Base-by-base conservation (phyloP, 2,797 vertebrate genomes). In the Limosa lapponica region DNA sequence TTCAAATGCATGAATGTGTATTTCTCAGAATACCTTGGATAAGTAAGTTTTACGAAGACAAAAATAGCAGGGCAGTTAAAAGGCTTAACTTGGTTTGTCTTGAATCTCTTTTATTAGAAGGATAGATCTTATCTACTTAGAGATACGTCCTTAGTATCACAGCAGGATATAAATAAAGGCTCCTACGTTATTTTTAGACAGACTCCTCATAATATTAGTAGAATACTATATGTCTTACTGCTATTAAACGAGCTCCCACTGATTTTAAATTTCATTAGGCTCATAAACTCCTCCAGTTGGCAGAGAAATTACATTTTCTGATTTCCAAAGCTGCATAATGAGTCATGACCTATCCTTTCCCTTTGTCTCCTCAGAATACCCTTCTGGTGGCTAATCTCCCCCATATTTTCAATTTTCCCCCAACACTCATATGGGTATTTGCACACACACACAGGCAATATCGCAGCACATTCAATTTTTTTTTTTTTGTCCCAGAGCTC, bases 241-340 rank as follows among this genome's bases (percentile, higher is more conserved):
- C 72, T 92, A 87, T 94, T 95, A 94, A 69, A 23, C 75, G 70
- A 94, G 67, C 57, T 97, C 87, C 92, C 70, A 94, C 91, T 95
- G 81, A 96, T 96, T 96, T 93, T 39, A 97, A 97, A 96, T 86
- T 95, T 51, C 87, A 91, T 96, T 96, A 97, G 61, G 36, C 49
- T 77, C 74, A 96, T 94, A 95, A 97, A 93, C 70, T 95, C 88
- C 72, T 95, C 87, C 84, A 92, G 93, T 77, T 91, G 92, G 82
- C 70, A 86, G 55, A 91, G 51, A 95, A 97, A 97, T 96, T 84
- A 78, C 67, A 87, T 97, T 96, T 96, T 92, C 73, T 93, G 32
- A 87, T 84, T 87, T 90, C 51, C 65, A 92, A 92, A 85, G 69
- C 86, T 92, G 72, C 54, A 46, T 84, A 92, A 94, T 81, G 71